These are phyloP conservation scores for Panthera uncia DNA, from an alignment of 2,113 vertebrate species.

Conservation along the genomic window DNA sequence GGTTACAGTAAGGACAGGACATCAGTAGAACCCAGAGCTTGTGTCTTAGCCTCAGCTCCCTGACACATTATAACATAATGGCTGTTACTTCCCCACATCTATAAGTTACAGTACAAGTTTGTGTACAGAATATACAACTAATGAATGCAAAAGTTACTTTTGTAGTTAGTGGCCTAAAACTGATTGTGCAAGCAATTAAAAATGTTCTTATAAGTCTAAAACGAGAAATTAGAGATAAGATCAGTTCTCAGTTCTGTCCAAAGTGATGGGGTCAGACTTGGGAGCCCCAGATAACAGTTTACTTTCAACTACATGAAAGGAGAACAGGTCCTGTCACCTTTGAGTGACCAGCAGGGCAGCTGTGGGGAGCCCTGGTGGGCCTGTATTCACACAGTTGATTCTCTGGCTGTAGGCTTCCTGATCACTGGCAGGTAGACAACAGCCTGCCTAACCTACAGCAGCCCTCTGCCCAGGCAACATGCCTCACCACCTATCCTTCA, in stretches of 20 bases:
- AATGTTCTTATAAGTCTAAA: neutral
- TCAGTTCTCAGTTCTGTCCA: neutral
- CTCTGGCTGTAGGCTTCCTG: neutral
- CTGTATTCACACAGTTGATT: neutral
- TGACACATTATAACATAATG: neutral
- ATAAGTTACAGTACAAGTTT: neutral
- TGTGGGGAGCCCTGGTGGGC: neutral
- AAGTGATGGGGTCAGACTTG: neutral
- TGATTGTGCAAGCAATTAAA: neutral
- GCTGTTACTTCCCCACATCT: neutral
- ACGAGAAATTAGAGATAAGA: neutral
- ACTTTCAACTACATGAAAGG: neutral
- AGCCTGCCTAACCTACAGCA: neutral
- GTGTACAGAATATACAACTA: neutral
- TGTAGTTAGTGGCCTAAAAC: neutral
- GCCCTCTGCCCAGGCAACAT: neutral
- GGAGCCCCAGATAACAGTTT: neutral
- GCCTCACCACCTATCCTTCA: neutral
- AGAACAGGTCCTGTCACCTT: neutral
- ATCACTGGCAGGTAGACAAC: neutral
- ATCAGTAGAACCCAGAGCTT: neutral
- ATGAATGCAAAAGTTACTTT: neutral
- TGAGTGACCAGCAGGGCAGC: neutral
- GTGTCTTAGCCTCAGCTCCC: neutral
- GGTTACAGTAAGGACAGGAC: neutral